phyloP scores from a whole-genome alignment of 2,113 vertebrate genomes.

The Cinclus cinclus region DNA sequence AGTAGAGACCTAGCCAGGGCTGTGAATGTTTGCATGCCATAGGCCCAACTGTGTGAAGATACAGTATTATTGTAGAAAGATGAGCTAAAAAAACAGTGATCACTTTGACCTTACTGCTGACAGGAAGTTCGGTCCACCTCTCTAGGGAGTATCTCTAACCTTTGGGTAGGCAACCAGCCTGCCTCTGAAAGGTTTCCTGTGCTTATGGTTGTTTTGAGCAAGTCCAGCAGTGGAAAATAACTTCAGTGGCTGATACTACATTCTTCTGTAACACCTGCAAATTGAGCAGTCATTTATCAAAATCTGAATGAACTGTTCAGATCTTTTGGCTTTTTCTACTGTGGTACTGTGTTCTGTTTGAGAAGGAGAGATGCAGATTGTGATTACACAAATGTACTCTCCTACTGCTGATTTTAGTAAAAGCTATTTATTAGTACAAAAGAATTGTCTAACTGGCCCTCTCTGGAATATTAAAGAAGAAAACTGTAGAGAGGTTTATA shows the following conservation, averaged over 20 bases:
- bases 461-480: not conserved
- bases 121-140: not conserved
- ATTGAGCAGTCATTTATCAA: not conserved
- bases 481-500: too few relatives aligned
- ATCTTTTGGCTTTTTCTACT: not conserved
- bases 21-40: not conserved
- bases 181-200: not conserved
- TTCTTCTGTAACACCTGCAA: not conserved
- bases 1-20: not conserved
- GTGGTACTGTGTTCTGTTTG: not conserved
- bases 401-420: not conserved
- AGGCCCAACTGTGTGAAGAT: not conserved
- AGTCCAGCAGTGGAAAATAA: not conserved
- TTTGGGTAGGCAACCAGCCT: not conserved
- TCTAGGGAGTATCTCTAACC: not conserved
- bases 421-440: not conserved
- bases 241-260: rapidly evolving
- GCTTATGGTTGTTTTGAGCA: not conserved
- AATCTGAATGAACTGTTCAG: not conserved
- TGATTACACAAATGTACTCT: not conserved
- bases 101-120: not conserved
- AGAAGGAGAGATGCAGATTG: not conserved
- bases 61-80: not conserved
- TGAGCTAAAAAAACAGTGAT: not conserved
- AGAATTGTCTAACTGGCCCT: not conserved